phyloP scores from a whole-genome alignment of 2,888 invertebrate genomes.

The Drosophila suboccidentalis region DNA sequence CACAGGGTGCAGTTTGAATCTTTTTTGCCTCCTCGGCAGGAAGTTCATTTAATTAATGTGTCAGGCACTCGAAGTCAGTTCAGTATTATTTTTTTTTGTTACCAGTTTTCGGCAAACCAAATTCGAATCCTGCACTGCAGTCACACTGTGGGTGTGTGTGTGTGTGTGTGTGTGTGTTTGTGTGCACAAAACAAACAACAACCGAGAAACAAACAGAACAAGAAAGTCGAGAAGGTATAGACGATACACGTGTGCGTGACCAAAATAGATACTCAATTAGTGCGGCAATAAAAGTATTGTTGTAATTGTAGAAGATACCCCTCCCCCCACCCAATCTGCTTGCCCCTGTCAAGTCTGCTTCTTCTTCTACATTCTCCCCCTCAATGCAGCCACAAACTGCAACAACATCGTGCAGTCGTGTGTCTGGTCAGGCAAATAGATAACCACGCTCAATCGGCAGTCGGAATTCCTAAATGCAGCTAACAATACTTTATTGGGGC shows the following conservation, averaged over 20 bases:
- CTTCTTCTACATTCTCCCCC: not conserved
- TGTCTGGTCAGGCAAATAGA: constrained; percentile 53
- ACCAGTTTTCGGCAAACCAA: constrained; percentile 15
- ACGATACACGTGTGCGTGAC: constrained; percentile 67
- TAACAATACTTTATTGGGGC: constrained; percentile 27
- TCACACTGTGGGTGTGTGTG: constrained; percentile 14
- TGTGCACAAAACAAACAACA: constrained; percentile 31
- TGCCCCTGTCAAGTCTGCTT: not conserved
- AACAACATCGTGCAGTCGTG: constrained; percentile 66
- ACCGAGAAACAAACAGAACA: constrained; percentile 20
- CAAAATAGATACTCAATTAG: constrained; percentile 77
- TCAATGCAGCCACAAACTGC: constrained; percentile 30
- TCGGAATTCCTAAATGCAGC: constrained; percentile 20
- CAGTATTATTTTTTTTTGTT: not conserved
- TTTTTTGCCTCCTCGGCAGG: constrained; percentile 30
- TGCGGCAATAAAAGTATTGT: constrained; percentile 71
- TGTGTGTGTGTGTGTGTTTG: constrained; percentile 20
- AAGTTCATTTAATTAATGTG: constrained; percentile 58
- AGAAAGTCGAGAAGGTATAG: constrained; percentile 11
- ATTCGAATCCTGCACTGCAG: constrained; percentile 37
- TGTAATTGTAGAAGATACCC: constrained; percentile 63
- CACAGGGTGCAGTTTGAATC: constrained; percentile 21
- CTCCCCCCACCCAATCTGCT: not conserved
- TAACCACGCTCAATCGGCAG: constrained; percentile 5
- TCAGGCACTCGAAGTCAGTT: constrained; percentile 38